A percentile compares a stretch with the other conserved stretches of the same genome.
Conservation (phyloP, 2,113 vertebrate species). For the Cyanocitta stelleri region DNA sequence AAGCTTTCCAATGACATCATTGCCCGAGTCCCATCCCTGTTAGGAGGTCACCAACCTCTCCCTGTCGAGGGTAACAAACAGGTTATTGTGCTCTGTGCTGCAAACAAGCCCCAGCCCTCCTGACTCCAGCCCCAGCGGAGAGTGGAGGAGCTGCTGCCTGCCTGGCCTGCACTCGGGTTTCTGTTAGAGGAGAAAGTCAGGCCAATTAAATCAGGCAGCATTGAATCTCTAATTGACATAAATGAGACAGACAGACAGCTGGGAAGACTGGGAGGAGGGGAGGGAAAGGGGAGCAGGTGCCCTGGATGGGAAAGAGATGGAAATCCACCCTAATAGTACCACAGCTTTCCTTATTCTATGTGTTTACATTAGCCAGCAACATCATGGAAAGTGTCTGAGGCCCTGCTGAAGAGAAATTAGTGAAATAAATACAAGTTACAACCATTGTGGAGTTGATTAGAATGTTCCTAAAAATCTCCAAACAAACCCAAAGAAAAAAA, state of each 20-base stretch:
- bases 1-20: neutral
- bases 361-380: neutral
- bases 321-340: conserved; percentile 29
- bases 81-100: conserved; percentile 29
- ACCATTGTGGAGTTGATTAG: neutral
- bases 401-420: neutral
- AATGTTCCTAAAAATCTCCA: neutral
- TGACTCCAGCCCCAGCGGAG: neutral
- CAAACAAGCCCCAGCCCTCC: neutral
- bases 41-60: neutral
- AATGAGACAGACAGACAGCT: conserved; percentile 76
- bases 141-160: neutral
- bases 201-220: conserved; percentile 71
- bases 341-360: neutral
- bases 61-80: neutral
- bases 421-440: neutral
- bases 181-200: conserved; percentile 61
- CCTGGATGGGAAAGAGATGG: conserved; percentile 49
- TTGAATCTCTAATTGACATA: conserved; percentile 74
- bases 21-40: neutral
- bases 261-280: conserved; percentile 41
- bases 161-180: neutral
- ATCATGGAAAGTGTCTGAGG: neutral
- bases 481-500: neutral
- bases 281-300: conserved; percentile 64